A percentile compares a stretch with the other conserved stretches of the same genome.
These are phyloP conservation scores for Ia io DNA, from an alignment of 2,113 vertebrate genomes.

Conservation along the genomic window DNA sequence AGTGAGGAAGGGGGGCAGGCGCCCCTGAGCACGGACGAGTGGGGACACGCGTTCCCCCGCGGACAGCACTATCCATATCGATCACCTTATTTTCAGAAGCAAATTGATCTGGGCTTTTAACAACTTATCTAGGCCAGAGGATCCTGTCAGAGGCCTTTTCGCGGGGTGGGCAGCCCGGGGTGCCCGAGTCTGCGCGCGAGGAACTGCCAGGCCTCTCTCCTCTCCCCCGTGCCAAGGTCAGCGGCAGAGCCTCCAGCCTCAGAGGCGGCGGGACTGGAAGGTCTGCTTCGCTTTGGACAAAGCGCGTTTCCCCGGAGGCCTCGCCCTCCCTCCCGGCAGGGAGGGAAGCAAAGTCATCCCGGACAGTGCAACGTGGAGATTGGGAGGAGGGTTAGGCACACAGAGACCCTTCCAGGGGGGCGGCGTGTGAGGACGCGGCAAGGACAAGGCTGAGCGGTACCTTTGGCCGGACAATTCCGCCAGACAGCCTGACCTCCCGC, in stretches of 20 bases:
- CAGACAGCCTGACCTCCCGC: not conserved
- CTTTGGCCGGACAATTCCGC: not conserved
- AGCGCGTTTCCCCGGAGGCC: not conserved
- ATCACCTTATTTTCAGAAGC: conserved; percentile 56
- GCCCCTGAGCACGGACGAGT: accelerated
- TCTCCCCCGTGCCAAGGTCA: not conserved
- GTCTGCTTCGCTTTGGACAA: not conserved
- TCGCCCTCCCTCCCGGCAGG: accelerated
- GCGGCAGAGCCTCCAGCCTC: not conserved
- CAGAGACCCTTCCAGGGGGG: accelerated
- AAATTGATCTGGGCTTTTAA: conserved; percentile 60
- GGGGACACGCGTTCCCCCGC: accelerated
- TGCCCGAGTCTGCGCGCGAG: accelerated
- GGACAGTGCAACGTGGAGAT: not conserved
- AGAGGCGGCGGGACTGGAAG: accelerated
- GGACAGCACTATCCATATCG: not conserved
- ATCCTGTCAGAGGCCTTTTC: not conserved
- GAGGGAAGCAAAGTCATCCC: not conserved
- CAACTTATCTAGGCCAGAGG: conserved; percentile 43
- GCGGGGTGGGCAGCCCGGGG: not conserved
- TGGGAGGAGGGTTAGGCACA: not conserved
- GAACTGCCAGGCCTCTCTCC: accelerated
- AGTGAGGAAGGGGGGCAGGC: not conserved
- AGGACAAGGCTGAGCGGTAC: not conserved
- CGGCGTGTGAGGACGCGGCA: accelerated